Evolutionary conservation across 2,888 invertebrate species (phyloP), one percentile per base, ranked within the genome.

Genomic region (Dryocosmus kuriphilus): DNA sequence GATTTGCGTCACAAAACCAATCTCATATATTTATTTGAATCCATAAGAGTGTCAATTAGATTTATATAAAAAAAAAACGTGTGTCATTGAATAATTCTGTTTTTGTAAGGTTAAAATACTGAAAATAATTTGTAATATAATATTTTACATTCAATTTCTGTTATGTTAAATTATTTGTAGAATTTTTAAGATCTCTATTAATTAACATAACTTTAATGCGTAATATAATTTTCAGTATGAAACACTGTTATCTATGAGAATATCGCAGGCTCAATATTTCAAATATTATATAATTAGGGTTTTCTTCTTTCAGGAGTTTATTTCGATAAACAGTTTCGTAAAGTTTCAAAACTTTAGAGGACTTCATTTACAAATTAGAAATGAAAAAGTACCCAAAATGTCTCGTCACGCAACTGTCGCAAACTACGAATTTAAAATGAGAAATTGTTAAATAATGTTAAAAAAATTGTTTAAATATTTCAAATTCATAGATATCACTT

Each of bases 161-260:
- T 55, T 55, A 55, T 3, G 22, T 4, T 55, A 22, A 9, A 11
- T 55, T 55, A 55, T 55, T 55, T 22, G 55, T 19, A 46, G 41
- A 46, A 55, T 55, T 9, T 11, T 55, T 9, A n/a, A 22, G 9
- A 55, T 55, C 55, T 55, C 55, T 55, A 9, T 55, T 38, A 22
- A 41, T 22, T 38, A 14, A 41, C 11, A 22, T 22, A 22, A 65
- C 19, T 46, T 67, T 46, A 19, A 27, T 46, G 16, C 41, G 16
- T 41, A 24, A 14, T 65, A 27, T 27, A 67, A 27, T 46, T 67
- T 67, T 24, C 24, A 46, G 67, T 27, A 67, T 46, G 27, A 46
- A 41, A 67, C 46, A 67, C 67, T 67, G 30, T 46, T 67, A 65
- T 38, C 38, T 38, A 67, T 46, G 67, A 67, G 67, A 55, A 55